These are phyloP conservation scores for Lindbergichthys nudifrons DNA, from an alignment of 2,797 vertebrate genomes.

Conservation along the genomic window DNA sequence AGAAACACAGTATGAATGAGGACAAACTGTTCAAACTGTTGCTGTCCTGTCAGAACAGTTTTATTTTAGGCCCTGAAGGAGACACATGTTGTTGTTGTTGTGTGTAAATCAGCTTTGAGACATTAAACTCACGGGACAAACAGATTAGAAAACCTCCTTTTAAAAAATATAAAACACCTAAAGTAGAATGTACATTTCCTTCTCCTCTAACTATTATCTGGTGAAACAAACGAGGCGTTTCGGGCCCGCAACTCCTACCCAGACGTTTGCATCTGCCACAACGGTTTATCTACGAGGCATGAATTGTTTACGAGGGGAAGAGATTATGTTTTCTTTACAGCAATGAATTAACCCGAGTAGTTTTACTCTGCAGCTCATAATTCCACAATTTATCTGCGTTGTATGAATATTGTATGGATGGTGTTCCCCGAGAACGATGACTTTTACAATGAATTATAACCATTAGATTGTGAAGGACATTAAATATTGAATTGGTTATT, in stretches of 20 bases:
- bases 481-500: slow-evolving; percentile 71
- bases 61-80: neutral
- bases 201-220: neutral
- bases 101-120: neutral
- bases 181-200: neutral
- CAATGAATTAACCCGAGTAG: slow-evolving; percentile 15
- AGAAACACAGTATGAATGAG: neutral
- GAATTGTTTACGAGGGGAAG: slow-evolving; percentile 15
- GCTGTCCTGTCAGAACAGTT: no score
- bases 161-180: slow-evolving; percentile 1
- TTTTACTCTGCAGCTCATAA: slow-evolving; percentile 35
- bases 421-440: slow-evolving; percentile 20
- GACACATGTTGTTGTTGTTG: neutral
- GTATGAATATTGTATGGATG: slow-evolving; percentile 49
- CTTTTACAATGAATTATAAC: slow-evolving; percentile 47
- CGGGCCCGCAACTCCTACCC: neutral
- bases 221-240: neutral
- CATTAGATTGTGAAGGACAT: slow-evolving; percentile 37
- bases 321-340: slow-evolving; percentile 21
- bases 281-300: neutral
- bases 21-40: no score
- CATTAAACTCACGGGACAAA: neutral
- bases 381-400: slow-evolving; percentile 45
- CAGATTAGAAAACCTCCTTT: neutral
- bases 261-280: slow-evolving; percentile 15